phyloP scores from a whole-genome alignment of 2,888 invertebrate genomes.

The Rotaria socialis region DNA sequence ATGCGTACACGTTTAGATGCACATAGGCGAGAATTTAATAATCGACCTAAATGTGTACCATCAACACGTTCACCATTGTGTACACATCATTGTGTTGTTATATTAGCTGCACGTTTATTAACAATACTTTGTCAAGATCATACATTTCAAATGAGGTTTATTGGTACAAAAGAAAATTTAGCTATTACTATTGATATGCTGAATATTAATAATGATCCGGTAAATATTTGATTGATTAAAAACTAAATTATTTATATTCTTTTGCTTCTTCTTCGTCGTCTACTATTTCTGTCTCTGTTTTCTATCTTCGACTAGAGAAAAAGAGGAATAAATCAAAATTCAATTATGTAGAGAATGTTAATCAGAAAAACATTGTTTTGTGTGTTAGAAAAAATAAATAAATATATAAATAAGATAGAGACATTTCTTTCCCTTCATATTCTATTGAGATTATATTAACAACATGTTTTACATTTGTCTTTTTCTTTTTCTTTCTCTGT shows the following conservation, averaged over 20 bases:
- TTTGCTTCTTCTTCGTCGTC: background rate
- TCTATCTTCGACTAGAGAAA: background rate
- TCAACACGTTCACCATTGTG: slow-evolving; percentile 43
- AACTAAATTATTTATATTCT: background rate
- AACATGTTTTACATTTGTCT: background rate
- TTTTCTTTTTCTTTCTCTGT: background rate
- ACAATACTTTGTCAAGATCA: slow-evolving; percentile 44
- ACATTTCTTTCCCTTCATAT: background rate
- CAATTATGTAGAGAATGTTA: background rate
- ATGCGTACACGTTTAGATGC: slow-evolving; percentile 34
- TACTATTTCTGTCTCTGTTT: no score
- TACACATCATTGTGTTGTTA: slow-evolving; percentile 45
- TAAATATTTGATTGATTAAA: slow-evolving; percentile 35
- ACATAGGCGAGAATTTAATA: slow-evolving; percentile 13
- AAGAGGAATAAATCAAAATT: slow-evolving; percentile 13
- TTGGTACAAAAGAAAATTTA: slow-evolving; percentile 41
- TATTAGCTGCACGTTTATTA: slow-evolving; percentile 41
- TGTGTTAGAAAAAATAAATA: background rate
- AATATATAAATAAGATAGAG: background rate
- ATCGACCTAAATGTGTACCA: slow-evolving; percentile 43
- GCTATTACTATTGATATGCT: slow-evolving; percentile 42
- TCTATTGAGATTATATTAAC: background rate
- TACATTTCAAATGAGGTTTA: slow-evolving; percentile 42
- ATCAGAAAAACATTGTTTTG: slow-evolving; percentile 2
- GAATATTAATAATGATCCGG: slow-evolving; percentile 46